These are phyloP conservation scores for Volucella inanis DNA, from an alignment of 2,888 invertebrate species.

Conservation along the genomic window DNA sequence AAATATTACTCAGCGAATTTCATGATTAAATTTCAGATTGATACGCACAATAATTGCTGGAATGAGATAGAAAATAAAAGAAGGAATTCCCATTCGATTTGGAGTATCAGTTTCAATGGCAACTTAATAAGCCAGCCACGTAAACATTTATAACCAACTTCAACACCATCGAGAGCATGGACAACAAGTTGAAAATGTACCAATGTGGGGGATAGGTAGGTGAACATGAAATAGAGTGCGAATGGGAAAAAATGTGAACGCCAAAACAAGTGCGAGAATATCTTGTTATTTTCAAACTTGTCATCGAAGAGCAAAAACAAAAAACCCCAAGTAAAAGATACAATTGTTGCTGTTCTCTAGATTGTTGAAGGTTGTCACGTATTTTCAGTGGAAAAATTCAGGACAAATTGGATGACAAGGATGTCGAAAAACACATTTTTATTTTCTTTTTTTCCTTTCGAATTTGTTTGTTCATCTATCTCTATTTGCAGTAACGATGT, in stretches of 20 bases:
- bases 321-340: constrained; percentile 3
- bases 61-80: not conserved
- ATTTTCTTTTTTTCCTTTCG: not conserved
- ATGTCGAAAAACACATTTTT: not conserved
- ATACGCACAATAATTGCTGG: not conserved
- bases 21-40: constrained; percentile 13
- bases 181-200: not conserved
- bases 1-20: constrained; percentile 14
- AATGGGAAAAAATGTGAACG: constrained; percentile 9
- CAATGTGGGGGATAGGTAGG: no score
- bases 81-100: constrained; percentile 5
- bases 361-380: constrained; percentile 29
- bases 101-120: not conserved
- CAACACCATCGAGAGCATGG: not conserved
- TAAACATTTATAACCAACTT: constrained; percentile 41
- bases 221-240: no score
- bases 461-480: not conserved
- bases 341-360: constrained; percentile 21
- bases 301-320: no score
- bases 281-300: not conserved
- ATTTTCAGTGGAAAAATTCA: constrained; percentile 18
- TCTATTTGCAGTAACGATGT: not conserved
- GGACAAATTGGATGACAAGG: constrained; percentile 28
- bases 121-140: constrained; percentile 37
- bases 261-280: not conserved